Conservation (phyloP, 1,140 invertebrate genomes). For the Brachionus manjavacas region DNA sequence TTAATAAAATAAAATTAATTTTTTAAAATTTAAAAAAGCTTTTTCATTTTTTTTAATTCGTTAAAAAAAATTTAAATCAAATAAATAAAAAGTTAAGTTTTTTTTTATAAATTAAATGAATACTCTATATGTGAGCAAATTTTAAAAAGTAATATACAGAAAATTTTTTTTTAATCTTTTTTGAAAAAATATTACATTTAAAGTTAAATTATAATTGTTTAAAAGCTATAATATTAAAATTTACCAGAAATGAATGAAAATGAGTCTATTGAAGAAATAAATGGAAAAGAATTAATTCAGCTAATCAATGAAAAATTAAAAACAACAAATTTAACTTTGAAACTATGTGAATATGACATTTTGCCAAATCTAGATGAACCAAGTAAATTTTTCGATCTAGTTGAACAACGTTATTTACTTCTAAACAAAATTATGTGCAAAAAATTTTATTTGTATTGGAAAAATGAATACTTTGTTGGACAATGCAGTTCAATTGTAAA, state of each 20-base stretch:
- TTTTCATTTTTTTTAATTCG: no score
- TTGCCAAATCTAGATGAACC: background rate
- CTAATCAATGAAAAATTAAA: background rate
- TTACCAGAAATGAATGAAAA: background rate
- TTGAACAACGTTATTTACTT: background rate
- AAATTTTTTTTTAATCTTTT: no score
- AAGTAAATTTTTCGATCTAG: background rate
- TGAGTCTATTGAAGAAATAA: background rate
- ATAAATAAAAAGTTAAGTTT: no score
- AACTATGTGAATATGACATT: background rate
- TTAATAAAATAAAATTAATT: no score
- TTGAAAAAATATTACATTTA: background rate
- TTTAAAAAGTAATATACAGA: no score
- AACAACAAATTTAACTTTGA: background rate
- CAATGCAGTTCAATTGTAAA: background rate
- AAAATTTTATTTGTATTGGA: conserved; percentile 18
- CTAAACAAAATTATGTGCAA: conserved; percentile 7
- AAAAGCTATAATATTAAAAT: background rate
- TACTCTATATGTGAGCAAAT: no score
- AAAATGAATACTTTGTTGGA: background rate
- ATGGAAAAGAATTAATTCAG: background rate
- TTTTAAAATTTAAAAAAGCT: no score
- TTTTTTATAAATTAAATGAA: no score
- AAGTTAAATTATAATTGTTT: background rate
- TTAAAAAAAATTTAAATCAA: no score